These are phyloP conservation scores for Cebidichthys violaceus DNA, from an alignment of 2,113 vertebrate genomes.

Conservation along the genomic window DNA sequence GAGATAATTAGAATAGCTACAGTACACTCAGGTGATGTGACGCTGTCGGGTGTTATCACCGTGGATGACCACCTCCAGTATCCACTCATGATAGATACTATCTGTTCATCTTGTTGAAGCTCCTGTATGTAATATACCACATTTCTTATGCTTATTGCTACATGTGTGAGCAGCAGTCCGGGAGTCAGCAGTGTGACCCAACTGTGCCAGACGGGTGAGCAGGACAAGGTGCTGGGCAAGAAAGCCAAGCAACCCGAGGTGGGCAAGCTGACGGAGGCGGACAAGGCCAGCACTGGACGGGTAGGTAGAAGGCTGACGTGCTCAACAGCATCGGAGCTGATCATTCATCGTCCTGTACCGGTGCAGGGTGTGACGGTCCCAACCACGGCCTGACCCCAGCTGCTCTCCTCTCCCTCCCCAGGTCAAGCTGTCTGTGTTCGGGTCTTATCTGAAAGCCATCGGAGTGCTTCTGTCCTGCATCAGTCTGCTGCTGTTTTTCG, in stretches of 20 bases:
- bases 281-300: constrained; percentile 92
- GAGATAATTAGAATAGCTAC: background rate
- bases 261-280: constrained; percentile 90
- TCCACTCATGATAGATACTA: too few species aligned
- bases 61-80: background rate
- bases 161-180: constrained; percentile 64
- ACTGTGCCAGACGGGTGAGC: constrained; percentile 6
- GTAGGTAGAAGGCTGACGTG: constrained; percentile 74
- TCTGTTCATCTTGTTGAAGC: background rate
- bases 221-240: constrained; percentile 34
- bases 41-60: background rate
- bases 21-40: background rate
- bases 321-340: background rate
- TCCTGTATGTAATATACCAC: background rate
- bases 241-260: constrained; percentile 74
- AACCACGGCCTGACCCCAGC: background rate
- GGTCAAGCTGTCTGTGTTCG: constrained; percentile 94
- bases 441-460: constrained; percentile 94
- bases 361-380: background rate
- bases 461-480: constrained; percentile 87
- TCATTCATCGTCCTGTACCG: background rate
- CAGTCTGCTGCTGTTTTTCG: constrained; percentile 90
- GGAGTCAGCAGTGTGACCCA: constrained; percentile 57
- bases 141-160: background rate
- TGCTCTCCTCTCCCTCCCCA: constrained; percentile 57